Base-by-base conservation (phyloP, 2,797 vertebrate species). In the Acipenser transmontanus region DNA sequence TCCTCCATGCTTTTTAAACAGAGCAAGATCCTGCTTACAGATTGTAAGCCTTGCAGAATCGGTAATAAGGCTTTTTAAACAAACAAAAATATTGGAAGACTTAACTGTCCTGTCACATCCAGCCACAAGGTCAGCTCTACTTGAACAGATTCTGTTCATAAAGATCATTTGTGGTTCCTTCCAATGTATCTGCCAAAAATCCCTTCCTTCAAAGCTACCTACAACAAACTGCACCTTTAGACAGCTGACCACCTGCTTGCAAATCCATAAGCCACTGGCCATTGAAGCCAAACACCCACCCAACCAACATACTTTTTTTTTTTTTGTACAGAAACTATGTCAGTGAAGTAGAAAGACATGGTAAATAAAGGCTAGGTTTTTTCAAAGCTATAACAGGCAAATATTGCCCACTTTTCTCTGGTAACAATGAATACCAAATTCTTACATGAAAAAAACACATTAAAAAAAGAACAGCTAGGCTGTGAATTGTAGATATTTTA, bases 371-470 rank as follows among this genome's bases (percentile, higher is more conserved):
- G 34, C 34, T 34, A 34, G 34, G 34, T 34, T 34, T 34, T 34
- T 34, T 34, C 34, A 34, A 34, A 62, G 68, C 49, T 59, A 64
- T 66, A 68, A 77, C 63, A 84, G 88, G 87, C 92, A 93, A 90
- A 94, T 92, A 94, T 94, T 93, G 94, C 90, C 91, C 88, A 92
- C 85, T 86, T 82, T 77, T 82, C 85, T 84, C 89, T 85, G 87
- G 87, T 84, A 79, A 88, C 79, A 34, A 81, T 88, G 86, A 88
- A 78, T 74, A 86, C 84, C 82, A 87, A 88, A 81, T 87, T 73
- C 85, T 67, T 66, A 59, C 82, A 80, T 78, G 73, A 70, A 78
- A 59, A 48, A 79, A 82, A 79, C 77, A 78, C 84, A 77, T 72
- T 77, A 77, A 84, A 20, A 17, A 61, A 61, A 61, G 54, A 57